Evolutionary conservation across 2,113 vertebrate species (phyloP), one percentile per base, ranked within the genome.

Genomic region (Cottus gobio): DNA sequence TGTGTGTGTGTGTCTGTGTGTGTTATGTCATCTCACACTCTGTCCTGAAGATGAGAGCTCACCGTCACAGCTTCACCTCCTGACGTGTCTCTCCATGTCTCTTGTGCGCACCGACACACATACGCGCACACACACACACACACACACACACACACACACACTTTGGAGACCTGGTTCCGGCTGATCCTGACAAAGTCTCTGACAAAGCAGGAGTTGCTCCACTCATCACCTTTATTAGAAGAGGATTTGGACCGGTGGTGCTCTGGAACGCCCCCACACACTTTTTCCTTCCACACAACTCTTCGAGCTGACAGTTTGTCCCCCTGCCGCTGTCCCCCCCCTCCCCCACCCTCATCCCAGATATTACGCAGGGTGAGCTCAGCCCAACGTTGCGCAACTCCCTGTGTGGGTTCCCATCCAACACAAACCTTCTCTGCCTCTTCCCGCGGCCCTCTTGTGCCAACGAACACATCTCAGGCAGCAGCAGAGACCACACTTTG

Each of bases 401-500:
- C 62, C 87, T 18, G 13, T 46, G 39, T 79, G 91, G 91, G 85
- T 85, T 42, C 36, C 2, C 3, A 6, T 90, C 90, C 91, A 93
- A 91, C 54, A 80, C 81, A 90, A 91, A 91, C 86, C 52, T 75
- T 72, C 75, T 67, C 71, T 75, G 72, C 84, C 78, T 85, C 69
- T 22, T 85, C 77, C 83, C 78, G 7, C 11, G 2, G 76, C 62
- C 67, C 57, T 79, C 56, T 10, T 1, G 71, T 82, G 92, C 89
- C 87, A 90, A 84, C 3, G 44, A 83, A 88, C 83, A 91, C 92
- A 90, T 77, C 75, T 82, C 28, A 34, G 75, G 87, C 71, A 54
- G 83, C 64, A 62, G 72, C 62, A 68, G 77, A 85, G 78, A 86
- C 64, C 71, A 20, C 58, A 52, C 69, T 34, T 37, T 77, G 74